Base-by-base conservation (phyloP, 2,888 invertebrate genomes). In the Neoitamus cyanurus region DNA sequence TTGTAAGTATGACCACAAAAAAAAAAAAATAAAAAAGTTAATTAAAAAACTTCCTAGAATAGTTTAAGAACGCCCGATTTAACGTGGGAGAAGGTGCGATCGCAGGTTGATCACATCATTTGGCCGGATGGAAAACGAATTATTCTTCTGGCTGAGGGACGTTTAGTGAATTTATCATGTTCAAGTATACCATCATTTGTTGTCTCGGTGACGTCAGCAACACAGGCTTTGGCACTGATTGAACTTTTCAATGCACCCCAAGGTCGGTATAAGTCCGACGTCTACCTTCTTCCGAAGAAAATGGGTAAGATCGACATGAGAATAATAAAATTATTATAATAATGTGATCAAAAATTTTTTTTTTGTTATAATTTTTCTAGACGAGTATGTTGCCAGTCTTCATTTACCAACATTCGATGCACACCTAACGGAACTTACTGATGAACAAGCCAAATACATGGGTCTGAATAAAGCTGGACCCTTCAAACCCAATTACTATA, bases 121-220 rank as follows among this genome's bases (percentile, higher is more conserved):
- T 99, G 98, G 98, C 98, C 98, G 9, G 98, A 97, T 92, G 97
- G 98, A 86, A 99, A 98, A 92, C 94, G 98, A 86, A 97, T 99
- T 88, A 96, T 98, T 83, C 92, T 98, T 20, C 92, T 98, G 86
- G 98, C 98, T 1, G 98, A 98, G 92, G 99, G 99, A 46, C 94
- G 99, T 3, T 93, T 99, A 80, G 98, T 99, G 80, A 99, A 99
- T 93, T 93, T 97, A 86, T 98, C 98, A 89, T 99, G 99, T 90
- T 99, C 98, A 30, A 98, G 98, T 90, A 94, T 99, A 89, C 98
- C 99, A 6, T 99, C 98, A 30, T 98, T 99, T 92, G 98, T 99
- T 87, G 98, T 99, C 83, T 99, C 99, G 34, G 98, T 99, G 88
- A 99, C 99, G 42, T 97, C 98, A 2, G 97, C 98, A 86, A 99